Evolutionary conservation across 2,797 vertebrate species (phyloP).

Genomic region (Nannoperca obscura): DNA sequence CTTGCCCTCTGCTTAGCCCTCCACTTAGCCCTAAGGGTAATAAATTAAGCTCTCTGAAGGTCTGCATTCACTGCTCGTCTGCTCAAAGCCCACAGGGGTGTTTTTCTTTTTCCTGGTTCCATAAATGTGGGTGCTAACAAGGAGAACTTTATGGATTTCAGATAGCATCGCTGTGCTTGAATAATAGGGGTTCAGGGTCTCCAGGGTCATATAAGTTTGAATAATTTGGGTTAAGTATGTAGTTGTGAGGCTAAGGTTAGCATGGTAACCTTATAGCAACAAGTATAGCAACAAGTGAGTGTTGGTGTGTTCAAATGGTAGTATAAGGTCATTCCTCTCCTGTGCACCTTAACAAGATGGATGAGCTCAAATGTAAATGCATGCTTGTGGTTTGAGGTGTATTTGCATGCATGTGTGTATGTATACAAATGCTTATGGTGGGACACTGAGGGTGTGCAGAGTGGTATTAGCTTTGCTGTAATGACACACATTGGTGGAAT

Average conservation of each 20-base stretch:
- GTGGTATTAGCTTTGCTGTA: slow-evolving; percentile 62
- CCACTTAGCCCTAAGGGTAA: slow-evolving; percentile 38
- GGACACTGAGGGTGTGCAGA: slow-evolving; percentile 44
- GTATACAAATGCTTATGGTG: slow-evolving; percentile 47
- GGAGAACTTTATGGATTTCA: slow-evolving; percentile 66
- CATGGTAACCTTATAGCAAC: no score
- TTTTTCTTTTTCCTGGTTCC: slow-evolving; percentile 50
- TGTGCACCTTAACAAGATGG: slow-evolving; percentile 34
- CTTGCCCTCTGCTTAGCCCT: slow-evolving; percentile 46
- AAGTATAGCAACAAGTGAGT: slow-evolving; percentile 2
- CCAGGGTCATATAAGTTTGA: slow-evolving; percentile 55
- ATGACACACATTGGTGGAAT: slow-evolving; percentile 62
- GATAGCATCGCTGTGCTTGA: slow-evolving; percentile 53
- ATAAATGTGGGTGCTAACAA: slow-evolving; percentile 71
- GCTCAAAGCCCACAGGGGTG: slow-evolving; percentile 39
- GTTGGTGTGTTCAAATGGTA: background rate
- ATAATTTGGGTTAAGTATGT: slow-evolving; percentile 27
- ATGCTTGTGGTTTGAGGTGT: slow-evolving; percentile 51
- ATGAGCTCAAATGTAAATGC: slow-evolving; percentile 43
- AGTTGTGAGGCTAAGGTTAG: background rate
- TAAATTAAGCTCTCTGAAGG: slow-evolving; percentile 64
- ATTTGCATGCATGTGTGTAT: slow-evolving; percentile 46
- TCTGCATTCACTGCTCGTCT: slow-evolving; percentile 55
- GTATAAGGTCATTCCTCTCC: slow-evolving; percentile 36
- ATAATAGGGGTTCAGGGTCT: slow-evolving; percentile 43